Conservation (phyloP, 2,113 vertebrate genomes). For the Daubentonia madagascariensis region DNA sequence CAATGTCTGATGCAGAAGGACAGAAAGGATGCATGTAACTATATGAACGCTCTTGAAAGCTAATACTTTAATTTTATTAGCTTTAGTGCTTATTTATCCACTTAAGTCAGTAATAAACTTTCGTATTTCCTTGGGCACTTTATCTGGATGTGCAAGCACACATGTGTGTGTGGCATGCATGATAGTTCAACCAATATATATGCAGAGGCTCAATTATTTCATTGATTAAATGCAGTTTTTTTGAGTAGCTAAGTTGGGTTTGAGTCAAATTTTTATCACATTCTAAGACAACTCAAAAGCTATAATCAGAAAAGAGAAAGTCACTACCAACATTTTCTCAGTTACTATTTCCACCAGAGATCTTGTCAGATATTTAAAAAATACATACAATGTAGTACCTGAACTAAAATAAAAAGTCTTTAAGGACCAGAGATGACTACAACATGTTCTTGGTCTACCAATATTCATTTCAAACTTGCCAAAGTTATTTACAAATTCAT, state of each 20-base stretch:
- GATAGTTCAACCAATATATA: background rate
- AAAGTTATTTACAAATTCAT: background rate
- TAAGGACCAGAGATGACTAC: background rate
- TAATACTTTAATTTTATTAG: background rate
- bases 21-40: background rate
- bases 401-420: background rate
- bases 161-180: fast-evolving
- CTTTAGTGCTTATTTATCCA: background rate
- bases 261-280: background rate
- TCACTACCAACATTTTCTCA: background rate
- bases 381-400: background rate
- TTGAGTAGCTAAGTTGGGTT: background rate
- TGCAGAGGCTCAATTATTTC: background rate
- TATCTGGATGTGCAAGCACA: no score
- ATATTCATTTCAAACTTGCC: background rate
- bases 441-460: background rate
- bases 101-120: background rate
- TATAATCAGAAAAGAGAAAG: background rate
- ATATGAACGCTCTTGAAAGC: background rate
- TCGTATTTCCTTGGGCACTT: background rate
- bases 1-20: background rate
- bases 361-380: background rate
- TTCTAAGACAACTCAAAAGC: background rate
- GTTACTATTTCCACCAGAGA: background rate
- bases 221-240: background rate